phyloP scores from a whole-genome alignment of 2,888 invertebrate species.

The Hemicrepidius hirtus region DNA sequence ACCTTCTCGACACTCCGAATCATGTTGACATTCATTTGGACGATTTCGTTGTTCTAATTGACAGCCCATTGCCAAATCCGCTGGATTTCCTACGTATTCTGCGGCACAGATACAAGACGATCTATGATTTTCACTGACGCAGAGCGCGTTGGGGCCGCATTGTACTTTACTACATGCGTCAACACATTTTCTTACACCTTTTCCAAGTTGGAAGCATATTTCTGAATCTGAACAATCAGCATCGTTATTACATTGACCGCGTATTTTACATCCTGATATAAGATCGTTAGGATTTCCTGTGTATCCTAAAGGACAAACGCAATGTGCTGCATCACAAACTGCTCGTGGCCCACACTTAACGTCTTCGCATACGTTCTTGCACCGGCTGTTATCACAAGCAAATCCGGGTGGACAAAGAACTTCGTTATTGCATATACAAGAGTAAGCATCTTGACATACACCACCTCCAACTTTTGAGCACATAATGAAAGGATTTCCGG shows the following conservation, averaged over 20 bases:
- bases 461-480: constrained; percentile 83
- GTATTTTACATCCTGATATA: constrained; percentile 81
- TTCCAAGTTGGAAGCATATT: constrained; percentile 91
- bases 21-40: constrained; percentile 78
- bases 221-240: constrained; percentile 88
- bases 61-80: constrained; percentile 86
- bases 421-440: constrained; percentile 82
- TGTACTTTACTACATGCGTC: constrained; percentile 91
- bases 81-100: constrained; percentile 88
- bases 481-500: constrained; percentile 91
- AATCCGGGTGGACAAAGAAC: constrained; percentile 86
- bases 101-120: constrained; percentile 91
- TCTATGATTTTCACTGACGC: constrained; percentile 88
- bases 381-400: constrained; percentile 82
- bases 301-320: constrained; percentile 86
- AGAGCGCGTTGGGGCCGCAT: constrained; percentile 93
- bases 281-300: constrained; percentile 84
- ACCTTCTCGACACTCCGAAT: constrained; percentile 83
- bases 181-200: constrained; percentile 86
- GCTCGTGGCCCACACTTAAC: constrained; percentile 88
- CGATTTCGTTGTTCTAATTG: constrained; percentile 79
- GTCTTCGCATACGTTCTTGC: constrained; percentile 85
- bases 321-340: constrained; percentile 85
- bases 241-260: constrained; percentile 87
- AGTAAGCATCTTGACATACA: constrained; percentile 81